These are phyloP conservation scores for Lethocerus indicus DNA, from an alignment of 1,140 invertebrate species.

Conservation along the genomic window DNA sequence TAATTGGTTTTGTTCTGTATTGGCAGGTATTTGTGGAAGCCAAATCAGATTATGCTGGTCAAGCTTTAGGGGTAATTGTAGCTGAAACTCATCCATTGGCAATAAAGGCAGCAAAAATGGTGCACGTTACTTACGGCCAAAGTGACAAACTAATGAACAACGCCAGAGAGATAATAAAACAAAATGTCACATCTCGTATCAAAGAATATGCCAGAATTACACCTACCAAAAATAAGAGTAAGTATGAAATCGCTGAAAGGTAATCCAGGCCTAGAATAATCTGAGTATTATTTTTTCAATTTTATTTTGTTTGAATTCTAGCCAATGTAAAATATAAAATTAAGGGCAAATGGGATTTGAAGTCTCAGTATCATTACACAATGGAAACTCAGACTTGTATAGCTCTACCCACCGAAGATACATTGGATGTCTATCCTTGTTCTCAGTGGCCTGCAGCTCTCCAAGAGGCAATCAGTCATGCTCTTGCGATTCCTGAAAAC, in stretches of 20 bases:
- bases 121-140: constrained; percentile 40
- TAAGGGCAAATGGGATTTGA: constrained; percentile 30
- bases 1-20: too few species aligned
- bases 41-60: constrained; percentile 43
- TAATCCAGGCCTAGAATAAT: constrained; percentile 42
- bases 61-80: constrained; percentile 51
- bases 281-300: constrained; percentile 18
- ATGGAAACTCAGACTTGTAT: constrained; percentile 50
- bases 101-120: constrained; percentile 38
- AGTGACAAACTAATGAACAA: constrained; percentile 1
- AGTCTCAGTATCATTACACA: constrained; percentile 40
- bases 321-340: constrained; percentile 24
- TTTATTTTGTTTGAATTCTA: constrained; percentile 21
- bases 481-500: constrained; percentile 20
- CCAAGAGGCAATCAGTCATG: constrained; percentile 17
- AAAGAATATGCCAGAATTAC: constrained; percentile 6
- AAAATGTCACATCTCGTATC: constrained; percentile 7
- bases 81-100: constrained; percentile 40
- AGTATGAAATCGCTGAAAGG: too few species aligned
- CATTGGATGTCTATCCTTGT: constrained; percentile 39
- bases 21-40: constrained; percentile 30
- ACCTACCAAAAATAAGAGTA: constrained; percentile 13
- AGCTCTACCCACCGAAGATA: constrained; percentile 42
- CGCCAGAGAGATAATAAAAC: constrained; percentile 6
- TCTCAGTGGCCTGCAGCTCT: constrained; percentile 24